Evolutionary conservation across 1,140 invertebrate species (phyloP).

Genomic region (Drosophila nigrodunni): DNA sequence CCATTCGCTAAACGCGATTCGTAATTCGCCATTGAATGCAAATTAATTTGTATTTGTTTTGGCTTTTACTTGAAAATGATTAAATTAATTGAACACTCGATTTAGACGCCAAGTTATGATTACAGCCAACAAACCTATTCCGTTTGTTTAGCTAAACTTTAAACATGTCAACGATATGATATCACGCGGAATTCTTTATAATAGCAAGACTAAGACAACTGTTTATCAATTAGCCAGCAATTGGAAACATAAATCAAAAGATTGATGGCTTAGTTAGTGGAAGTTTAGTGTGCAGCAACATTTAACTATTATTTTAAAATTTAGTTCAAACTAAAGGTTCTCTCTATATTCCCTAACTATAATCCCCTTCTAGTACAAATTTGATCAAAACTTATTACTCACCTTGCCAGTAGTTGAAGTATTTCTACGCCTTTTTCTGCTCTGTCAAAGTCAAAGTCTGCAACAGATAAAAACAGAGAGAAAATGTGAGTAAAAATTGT

Average conservation of each 20-base stretch:
- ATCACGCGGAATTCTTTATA: background rate
- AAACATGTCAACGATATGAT: constrained; percentile 13
- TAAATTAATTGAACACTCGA: constrained; percentile 69
- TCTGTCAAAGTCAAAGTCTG: constrained; percentile 50
- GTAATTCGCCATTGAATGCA: constrained; percentile 56
- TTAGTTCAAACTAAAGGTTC: too few species aligned
- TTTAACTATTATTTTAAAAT: too few species aligned
- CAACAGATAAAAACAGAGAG: constrained; percentile 23
- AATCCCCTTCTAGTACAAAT: too few species aligned
- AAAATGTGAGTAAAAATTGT: constrained; percentile 5
- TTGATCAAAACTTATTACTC: constrained; percentile 21
- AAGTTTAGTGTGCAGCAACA: too few species aligned
- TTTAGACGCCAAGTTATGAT: constrained; percentile 6
- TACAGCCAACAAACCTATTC: background rate
- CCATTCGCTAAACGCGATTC: background rate
- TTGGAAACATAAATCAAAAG: background rate
- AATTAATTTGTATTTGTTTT: constrained; percentile 75
- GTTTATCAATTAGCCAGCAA: too few species aligned
- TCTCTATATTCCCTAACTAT: too few species aligned
- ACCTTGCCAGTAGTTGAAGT: constrained; percentile 55
- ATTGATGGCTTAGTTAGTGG: too few species aligned
- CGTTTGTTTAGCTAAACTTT: constrained; percentile 3
- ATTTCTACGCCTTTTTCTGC: constrained; percentile 24
- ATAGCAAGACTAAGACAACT: background rate
- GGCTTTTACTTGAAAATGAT: constrained; percentile 59